A percentile compares a stretch with the other conserved stretches of the same genome.
Evolutionary conservation across 2,113 vertebrate species (phyloP).

Genomic region (Megaceryle maxima): DNA sequence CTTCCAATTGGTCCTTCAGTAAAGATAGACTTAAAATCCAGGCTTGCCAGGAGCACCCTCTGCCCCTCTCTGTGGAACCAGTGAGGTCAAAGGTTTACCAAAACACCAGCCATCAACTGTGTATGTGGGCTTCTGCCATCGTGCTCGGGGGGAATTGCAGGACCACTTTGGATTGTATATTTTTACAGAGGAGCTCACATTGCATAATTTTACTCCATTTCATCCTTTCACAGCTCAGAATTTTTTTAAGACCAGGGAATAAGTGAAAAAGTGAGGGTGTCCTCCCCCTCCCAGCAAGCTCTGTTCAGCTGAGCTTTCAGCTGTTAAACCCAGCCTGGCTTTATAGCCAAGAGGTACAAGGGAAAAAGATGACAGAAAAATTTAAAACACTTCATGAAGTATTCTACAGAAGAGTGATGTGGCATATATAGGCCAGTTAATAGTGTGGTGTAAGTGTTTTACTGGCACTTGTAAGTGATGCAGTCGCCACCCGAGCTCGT

Average conservation of each 20-base stretch:
- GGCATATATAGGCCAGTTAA: neutral
- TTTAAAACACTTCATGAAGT: neutral
- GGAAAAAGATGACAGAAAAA: neutral
- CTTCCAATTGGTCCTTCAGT: neutral
- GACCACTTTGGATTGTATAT: neutral
- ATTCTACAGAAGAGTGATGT: neutral
- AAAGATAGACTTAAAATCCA: neutral
- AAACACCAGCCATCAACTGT: neutral
- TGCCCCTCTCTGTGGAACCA: neutral
- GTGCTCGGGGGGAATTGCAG: neutral
- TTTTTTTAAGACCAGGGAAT: neutral
- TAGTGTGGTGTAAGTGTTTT: neutral
- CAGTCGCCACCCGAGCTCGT: rapidly evolving
- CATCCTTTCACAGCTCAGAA: neutral
- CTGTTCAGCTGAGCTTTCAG: neutral
- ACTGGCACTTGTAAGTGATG: neutral
- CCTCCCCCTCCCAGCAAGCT: neutral
- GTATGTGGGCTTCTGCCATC: rapidly evolving
- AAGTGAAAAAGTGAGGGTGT: neutral
- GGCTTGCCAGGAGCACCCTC: neutral
- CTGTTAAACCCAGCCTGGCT: neutral
- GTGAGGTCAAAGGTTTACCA: neutral
- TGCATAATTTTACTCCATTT: neutral
- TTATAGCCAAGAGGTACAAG: neutral
- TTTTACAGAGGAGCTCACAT: neutral